phyloP scores from a whole-genome alignment of 2,797 vertebrate species.

The Hipposideros larvatus region DNA sequence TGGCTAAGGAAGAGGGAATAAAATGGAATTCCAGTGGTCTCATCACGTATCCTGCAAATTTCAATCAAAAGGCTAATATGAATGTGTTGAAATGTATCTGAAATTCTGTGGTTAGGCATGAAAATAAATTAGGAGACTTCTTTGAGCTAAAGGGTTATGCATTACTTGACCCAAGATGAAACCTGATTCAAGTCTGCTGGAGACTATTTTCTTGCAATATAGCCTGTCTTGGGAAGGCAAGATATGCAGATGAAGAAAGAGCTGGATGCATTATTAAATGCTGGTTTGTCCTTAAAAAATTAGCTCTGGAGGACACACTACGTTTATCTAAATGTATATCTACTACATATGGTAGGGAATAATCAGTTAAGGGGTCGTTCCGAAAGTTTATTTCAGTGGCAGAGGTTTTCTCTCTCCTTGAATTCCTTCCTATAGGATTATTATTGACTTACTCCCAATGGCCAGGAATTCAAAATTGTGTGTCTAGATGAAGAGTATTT shows the following conservation, averaged over 20 bases:
- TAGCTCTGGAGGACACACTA: neutral
- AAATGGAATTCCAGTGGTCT: neutral
- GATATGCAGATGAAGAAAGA: neutral
- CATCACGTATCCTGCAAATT: neutral
- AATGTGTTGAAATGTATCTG: constrained; percentile 8
- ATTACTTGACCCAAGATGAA: neutral
- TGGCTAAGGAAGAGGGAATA: neutral
- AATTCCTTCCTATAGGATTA: neutral
- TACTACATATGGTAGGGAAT: neutral
- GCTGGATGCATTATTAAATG: neutral
- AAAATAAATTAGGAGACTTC: neutral
- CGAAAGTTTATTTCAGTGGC: constrained; percentile 10
- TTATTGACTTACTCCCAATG: neutral
- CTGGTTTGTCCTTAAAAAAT: neutral
- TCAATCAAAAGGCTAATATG: constrained; percentile 31
- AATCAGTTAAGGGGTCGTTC: neutral
- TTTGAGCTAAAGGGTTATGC: neutral
- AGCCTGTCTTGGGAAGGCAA: neutral
- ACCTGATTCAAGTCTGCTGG: neutral
- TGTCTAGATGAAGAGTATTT: neutral
- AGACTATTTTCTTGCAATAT: neutral
- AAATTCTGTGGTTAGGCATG: neutral
- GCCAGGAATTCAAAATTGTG: neutral
- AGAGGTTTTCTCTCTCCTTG: neutral
- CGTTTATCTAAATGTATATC: neutral